A percentile compares a stretch with the other conserved stretches of the same genome.
These are phyloP conservation scores for Chymomyza procnemis DNA, from an alignment of 2,888 invertebrate genomes.

Conservation along the genomic window DNA sequence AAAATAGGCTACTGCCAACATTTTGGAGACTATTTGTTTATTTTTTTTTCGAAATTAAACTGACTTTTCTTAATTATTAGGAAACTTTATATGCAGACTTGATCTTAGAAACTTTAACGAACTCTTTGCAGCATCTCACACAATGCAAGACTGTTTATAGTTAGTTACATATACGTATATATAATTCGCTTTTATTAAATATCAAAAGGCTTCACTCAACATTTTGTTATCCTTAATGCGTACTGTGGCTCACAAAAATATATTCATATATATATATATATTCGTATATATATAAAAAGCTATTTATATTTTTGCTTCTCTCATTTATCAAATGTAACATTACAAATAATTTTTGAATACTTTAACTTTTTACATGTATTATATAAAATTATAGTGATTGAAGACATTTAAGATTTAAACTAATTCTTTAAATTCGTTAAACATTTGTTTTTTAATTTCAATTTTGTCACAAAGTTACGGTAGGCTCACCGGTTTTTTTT, in stretches of 20 bases:
- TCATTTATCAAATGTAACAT: constrained; percentile 9
- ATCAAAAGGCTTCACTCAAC: constrained; percentile 34
- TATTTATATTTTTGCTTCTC: constrained; percentile 7
- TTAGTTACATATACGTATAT: constrained; percentile 4
- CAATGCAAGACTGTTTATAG: neutral
- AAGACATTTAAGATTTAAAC: constrained; percentile 2
- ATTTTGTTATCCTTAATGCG: constrained; percentile 3
- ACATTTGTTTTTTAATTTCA: constrained; percentile 21
- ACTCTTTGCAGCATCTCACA: constrained; percentile 6
- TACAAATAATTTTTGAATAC: neutral
- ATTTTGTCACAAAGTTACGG: constrained; percentile 31
- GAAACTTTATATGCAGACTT: neutral
- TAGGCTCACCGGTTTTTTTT: too few relatives aligned
- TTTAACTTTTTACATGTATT: neutral
- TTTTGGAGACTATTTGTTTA: neutral
- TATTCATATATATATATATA: neutral
- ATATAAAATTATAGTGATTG: neutral
- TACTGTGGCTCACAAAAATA: constrained; percentile 37
- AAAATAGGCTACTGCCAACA: constrained; percentile 11
- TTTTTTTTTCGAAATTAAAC: neutral
- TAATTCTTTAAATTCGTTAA: constrained; percentile 55
- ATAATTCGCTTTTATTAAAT: constrained; percentile 1
- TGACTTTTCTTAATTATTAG: neutral
- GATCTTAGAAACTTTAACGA: neutral
- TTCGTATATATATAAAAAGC: constrained; percentile 4